Conservation (phyloP, 2,797 vertebrate species). For the Argya squamiceps region DNA sequence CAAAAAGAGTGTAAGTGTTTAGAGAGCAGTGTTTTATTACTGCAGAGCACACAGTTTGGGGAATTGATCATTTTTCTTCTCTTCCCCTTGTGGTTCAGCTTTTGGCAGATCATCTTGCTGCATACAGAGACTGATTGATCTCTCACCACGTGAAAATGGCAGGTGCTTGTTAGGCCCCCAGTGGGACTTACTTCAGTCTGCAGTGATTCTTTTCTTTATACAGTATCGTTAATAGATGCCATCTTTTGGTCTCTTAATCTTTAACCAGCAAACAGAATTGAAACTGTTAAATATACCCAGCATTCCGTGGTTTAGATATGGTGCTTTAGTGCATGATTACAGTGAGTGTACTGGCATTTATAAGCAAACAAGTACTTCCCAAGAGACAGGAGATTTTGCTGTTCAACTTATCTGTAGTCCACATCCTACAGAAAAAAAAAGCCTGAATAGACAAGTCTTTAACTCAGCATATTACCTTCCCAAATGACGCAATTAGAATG, state of each 20-base stretch:
- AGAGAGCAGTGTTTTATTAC: background rate
- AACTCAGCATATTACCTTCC: background rate
- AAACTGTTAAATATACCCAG: background rate
- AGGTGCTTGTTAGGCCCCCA: slow-evolving; percentile 50
- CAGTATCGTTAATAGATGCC: background rate
- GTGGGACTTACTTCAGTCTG: slow-evolving; percentile 2
- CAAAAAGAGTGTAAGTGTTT: background rate
- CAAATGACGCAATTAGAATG: background rate
- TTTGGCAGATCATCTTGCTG: slow-evolving; percentile 30
- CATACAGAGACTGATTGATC: slow-evolving; percentile 47
- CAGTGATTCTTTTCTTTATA: background rate
- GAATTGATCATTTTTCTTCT: slow-evolving; percentile 58
- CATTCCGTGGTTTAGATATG: background rate
- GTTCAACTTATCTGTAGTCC: background rate
- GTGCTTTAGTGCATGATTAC: background rate
- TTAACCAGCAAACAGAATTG: background rate
- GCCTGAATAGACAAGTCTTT: background rate
- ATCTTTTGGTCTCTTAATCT: background rate
- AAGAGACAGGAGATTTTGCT: background rate
- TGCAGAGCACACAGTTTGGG: background rate
- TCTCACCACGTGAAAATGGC: slow-evolving; percentile 18
- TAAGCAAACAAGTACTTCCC: background rate
- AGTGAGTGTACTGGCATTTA: background rate
- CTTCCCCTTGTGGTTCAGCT: background rate
- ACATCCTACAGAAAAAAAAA: background rate